Conservation (phyloP, 2,113 vertebrate genomes). For the Phyllostomus discolor region DNA sequence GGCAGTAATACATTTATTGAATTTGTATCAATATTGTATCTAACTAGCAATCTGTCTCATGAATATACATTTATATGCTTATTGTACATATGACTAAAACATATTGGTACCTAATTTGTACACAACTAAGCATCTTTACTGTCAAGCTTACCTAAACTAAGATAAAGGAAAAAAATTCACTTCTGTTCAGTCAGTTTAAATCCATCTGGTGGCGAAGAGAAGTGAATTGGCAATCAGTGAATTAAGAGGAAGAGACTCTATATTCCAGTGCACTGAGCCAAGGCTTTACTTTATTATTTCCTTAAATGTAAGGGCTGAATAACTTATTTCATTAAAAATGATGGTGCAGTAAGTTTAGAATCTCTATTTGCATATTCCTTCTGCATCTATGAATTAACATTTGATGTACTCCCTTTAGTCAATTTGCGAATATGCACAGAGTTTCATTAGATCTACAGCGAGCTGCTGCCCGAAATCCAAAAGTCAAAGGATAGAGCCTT, state of each 20-base stretch:
- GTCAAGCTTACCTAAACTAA: constrained; percentile 49
- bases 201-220: constrained; percentile 60
- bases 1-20: not conserved
- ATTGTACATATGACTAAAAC: not conserved
- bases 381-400: constrained; percentile 74
- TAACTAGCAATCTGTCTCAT: not conserved
- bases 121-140: not conserved
- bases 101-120: not conserved
- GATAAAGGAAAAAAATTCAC: constrained; percentile 23
- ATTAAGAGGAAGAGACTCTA: constrained; percentile 54
- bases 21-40: not conserved
- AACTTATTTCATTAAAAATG: constrained; percentile 79
- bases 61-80: not conserved
- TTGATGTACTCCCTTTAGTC: constrained; percentile 71
- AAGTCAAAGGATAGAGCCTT: constrained; percentile 45
- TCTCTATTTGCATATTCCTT: constrained; percentile 76
- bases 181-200: constrained; percentile 73
- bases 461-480: constrained; percentile 61
- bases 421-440: constrained; percentile 73
- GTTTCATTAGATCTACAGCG: constrained; percentile 69
- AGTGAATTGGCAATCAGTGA: constrained; percentile 70
- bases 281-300: constrained; percentile 73
- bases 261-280: constrained; percentile 58
- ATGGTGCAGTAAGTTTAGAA: constrained; percentile 64
- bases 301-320: constrained; percentile 69